A percentile compares a stretch with the other conserved stretches of the same genome.
Conservation (phyloP, 2,113 vertebrate genomes). For the Puntigrus tetrazona region DNA sequence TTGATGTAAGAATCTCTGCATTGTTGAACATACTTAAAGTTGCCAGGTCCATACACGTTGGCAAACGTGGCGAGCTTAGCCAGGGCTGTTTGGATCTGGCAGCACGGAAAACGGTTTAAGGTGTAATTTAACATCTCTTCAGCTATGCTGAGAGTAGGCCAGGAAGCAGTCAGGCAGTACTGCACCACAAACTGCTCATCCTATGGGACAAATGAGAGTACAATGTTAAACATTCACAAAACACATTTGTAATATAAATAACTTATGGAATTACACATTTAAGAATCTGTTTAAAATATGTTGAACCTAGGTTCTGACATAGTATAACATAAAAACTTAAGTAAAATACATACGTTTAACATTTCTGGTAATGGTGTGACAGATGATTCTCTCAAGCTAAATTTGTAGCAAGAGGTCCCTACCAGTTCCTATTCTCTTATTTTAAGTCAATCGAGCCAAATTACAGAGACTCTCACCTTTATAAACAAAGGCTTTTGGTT, state of each 20-base stretch:
- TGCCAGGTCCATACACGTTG: slow-evolving; percentile 83
- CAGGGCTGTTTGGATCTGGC: slow-evolving; percentile 84
- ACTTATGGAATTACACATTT: too few relatives aligned
- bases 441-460: too few relatives aligned
- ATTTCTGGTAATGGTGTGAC: too few relatives aligned
- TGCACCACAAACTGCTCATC: slow-evolving; percentile 90
- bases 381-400: too few relatives aligned
- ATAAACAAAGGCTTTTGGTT: too few relatives aligned
- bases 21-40: slow-evolving; percentile 82
- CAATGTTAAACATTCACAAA: neutral
- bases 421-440: too few relatives aligned
- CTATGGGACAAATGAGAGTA: slow-evolving; percentile 63
- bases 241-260: neutral
- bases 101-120: slow-evolving; percentile 67
- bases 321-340: too few relatives aligned
- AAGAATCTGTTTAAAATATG: too few relatives aligned
- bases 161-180: slow-evolving; percentile 89
- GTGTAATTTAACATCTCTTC: slow-evolving; percentile 91
- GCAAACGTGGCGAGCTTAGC: slow-evolving; percentile 89
- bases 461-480: too few relatives aligned
- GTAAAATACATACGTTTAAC: too few relatives aligned
- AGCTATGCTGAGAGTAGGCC: slow-evolving; percentile 88
- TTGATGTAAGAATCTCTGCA: neutral
- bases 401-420: too few relatives aligned
- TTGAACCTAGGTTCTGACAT: too few relatives aligned